phyloP scores from a whole-genome alignment of 2,113 vertebrate species.

The Meriones unguiculatus region DNA sequence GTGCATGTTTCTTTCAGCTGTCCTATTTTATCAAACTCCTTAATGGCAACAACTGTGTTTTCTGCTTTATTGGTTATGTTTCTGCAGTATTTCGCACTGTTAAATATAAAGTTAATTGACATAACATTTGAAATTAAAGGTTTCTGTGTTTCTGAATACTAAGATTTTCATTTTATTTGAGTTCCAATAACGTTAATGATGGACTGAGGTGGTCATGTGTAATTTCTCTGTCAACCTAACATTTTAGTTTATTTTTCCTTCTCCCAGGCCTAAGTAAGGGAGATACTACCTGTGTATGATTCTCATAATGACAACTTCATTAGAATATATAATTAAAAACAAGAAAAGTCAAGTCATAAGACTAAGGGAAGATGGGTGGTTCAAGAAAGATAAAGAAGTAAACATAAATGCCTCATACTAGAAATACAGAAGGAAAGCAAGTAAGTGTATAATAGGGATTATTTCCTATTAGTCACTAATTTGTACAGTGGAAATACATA shows the following conservation, averaged over 20 bases:
- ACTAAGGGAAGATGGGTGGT: slow-evolving; percentile 37
- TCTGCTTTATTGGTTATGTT: slow-evolving; percentile 44
- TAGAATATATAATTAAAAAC: background rate
- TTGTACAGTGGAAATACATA: background rate
- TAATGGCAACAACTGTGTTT: slow-evolving; percentile 38
- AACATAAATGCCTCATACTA: slow-evolving; percentile 25
- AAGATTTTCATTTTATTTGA: background rate
- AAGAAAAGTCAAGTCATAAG: slow-evolving; percentile 26
- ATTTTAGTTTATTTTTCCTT: slow-evolving; percentile 44
- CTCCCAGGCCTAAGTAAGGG: background rate
- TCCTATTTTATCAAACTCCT: slow-evolving; percentile 12
- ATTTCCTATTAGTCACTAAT: background rate
- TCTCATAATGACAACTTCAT: background rate
- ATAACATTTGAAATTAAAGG: slow-evolving; percentile 40
- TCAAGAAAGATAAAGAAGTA: background rate
- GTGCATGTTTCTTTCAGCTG: background rate
- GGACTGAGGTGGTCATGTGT: background rate
- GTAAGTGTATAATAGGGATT: background rate
- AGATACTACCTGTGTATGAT: background rate
- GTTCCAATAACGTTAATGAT: slow-evolving; percentile 46
- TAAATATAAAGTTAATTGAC: slow-evolving; percentile 25
- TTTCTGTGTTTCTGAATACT: slow-evolving; percentile 48
- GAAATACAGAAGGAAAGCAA: slow-evolving; percentile 13
- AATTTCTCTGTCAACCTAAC: slow-evolving; percentile 17
- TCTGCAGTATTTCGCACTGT: background rate